Base-by-base conservation (phyloP, 2,888 invertebrate genomes). In the Hydrotaea cyrtoneurina region DNA sequence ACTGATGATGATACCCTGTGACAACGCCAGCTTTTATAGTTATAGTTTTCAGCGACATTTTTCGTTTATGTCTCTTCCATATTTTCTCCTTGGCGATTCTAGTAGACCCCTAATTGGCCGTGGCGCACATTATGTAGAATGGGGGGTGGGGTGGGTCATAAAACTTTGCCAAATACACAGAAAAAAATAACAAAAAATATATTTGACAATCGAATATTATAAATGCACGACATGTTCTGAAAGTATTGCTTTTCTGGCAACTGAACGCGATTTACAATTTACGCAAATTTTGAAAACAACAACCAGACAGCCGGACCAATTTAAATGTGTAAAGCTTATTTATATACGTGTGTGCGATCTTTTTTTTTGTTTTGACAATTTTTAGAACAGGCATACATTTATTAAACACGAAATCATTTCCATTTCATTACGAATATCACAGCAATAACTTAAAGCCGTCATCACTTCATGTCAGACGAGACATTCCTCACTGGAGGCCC, bases 21-120 rank as follows among this genome's bases (percentile, higher is more conserved):
- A 72, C 74, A n/a, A 59, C 46, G 10, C 2, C 5, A 80, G 87
- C 86, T 88, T 90, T 90, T 90, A 90, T 89, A 89, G 80, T 31
- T 81, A 86, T 83, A 43, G 15, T 2, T 7, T 39, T 23, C 19
- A 55, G 21, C 19, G 26, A 43, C 53, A 17, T 3, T 53, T 62
- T 17, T 59, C 19, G 11, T 11, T 55, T 21, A 55, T 31, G 66
- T 4, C 17, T 66, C 66, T 39, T 66, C 66, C 46, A 13, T 13
- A 43, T 57, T 39, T 59, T 74, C 21, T 57, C 57, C 74, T 57
- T 39, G 55, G 36, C 74, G 4, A 73, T 73, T 64, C 69, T 23
- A 84, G 69, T 75, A 86, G 69, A 36, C 69, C 73, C 82, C 50
- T 71, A 69, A 17, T 50, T 46, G 57, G 69, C 62, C 59, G 36